A percentile compares a stretch with the other conserved stretches of the same genome.
These are phyloP conservation scores for Takifugu bimaculatus DNA, from an alignment of 2,113 vertebrate species.

Conservation along the genomic window DNA sequence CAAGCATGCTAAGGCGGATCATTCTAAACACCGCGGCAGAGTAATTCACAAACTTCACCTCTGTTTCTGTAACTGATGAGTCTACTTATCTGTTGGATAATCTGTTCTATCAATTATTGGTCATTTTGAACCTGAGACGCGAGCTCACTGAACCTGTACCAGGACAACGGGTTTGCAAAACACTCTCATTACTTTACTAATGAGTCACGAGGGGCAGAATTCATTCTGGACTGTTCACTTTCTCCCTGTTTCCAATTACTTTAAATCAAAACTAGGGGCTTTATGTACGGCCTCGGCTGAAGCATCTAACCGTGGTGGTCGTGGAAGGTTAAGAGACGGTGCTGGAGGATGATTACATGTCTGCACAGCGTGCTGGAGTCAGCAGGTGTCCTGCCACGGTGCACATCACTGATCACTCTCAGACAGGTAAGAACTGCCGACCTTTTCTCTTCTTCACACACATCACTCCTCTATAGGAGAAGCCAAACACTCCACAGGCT, in stretches of 20 bases:
- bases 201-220: too few species aligned
- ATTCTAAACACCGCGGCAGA: too few species aligned
- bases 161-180: too few species aligned
- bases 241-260: not conserved
- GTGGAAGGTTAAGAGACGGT: not conserved
- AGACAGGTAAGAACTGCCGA: slow-evolving; percentile 45
- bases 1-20: too few species aligned
- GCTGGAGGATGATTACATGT: slow-evolving; percentile 26
- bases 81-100: too few species aligned
- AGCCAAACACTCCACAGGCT: slow-evolving; percentile 7
- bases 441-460: slow-evolving; percentile 27
- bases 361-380: slow-evolving; percentile 34
- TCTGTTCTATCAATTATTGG: too few species aligned
- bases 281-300: not conserved
- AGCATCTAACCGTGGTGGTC: slow-evolving; percentile 4
- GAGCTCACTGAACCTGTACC: too few species aligned
- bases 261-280: not conserved
- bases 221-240: too few species aligned
- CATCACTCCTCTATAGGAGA: slow-evolving; percentile 11
- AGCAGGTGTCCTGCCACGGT: slow-evolving; percentile 41
- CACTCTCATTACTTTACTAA: too few species aligned
- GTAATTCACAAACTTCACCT: too few species aligned
- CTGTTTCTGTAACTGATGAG: too few species aligned
- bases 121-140: too few species aligned
- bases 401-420: slow-evolving; percentile 45